A percentile compares a stretch with the other conserved stretches of the same genome.
These are phyloP conservation scores for Perizoma flavofasciatum DNA, from an alignment of 2,888 invertebrate genomes.

Conservation along the genomic window DNA sequence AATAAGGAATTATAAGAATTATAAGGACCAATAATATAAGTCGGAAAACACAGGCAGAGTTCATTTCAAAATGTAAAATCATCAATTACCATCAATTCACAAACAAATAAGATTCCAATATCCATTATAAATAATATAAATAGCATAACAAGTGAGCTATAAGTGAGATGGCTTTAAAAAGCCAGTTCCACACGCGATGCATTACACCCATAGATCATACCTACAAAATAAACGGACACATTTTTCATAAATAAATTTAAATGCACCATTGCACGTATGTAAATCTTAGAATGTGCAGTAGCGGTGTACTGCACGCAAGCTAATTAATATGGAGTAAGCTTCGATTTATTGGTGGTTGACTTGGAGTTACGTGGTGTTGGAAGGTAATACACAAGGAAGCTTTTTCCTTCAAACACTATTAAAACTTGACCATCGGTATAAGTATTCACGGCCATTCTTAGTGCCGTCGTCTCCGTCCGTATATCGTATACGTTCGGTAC, in stretches of 20 bases:
- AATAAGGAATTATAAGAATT: too few species aligned
- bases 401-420: not conserved
- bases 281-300: slow-evolving; percentile 55
- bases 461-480: too few species aligned
- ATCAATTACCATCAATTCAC: slow-evolving; percentile 33
- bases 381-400: slow-evolving; percentile 24
- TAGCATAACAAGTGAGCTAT: slow-evolving; percentile 28
- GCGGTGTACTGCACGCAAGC: slow-evolving; percentile 67
- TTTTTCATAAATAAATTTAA: slow-evolving; percentile 71
- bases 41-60: not conserved
- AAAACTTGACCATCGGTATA: too few species aligned
- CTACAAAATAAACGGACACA: slow-evolving; percentile 42
- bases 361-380: slow-evolving; percentile 47
- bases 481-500: too few species aligned
- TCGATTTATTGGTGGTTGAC: slow-evolving; percentile 66
- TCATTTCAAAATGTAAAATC: slow-evolving; percentile 12
- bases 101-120: slow-evolving; percentile 35
- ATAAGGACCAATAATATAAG: too few species aligned
- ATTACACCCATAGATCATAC: slow-evolving; percentile 23
- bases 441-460: too few species aligned
- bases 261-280: slow-evolving; percentile 61
- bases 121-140: slow-evolving; percentile 29
- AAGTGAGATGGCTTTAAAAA: slow-evolving; percentile 24
- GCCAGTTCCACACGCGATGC: slow-evolving; percentile 33
- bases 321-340: slow-evolving; percentile 76